These are phyloP conservation scores for Syritta pipiens DNA, from an alignment of 2,888 invertebrate species.

Conservation along the genomic window DNA sequence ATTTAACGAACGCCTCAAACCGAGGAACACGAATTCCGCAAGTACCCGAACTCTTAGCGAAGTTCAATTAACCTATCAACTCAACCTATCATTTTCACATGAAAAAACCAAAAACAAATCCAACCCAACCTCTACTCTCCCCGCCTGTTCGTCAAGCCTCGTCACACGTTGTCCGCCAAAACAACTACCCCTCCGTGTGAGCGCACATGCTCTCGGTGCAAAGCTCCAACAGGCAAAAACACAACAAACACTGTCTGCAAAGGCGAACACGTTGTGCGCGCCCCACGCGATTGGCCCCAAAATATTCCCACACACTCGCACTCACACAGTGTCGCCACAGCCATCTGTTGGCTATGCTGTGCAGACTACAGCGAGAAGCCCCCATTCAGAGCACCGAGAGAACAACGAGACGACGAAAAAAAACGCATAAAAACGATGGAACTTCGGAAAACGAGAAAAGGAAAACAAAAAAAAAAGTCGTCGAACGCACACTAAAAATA, in stretches of 20 bases:
- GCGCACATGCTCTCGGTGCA: conserved; percentile 42
- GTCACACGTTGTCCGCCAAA: conserved; percentile 26
- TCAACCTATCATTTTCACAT: no score
- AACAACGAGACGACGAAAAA: conserved; percentile 9
- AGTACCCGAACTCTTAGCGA: no score
- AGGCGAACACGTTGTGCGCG: conserved; percentile 61
- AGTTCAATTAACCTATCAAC: no score
- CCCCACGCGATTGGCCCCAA: conserved; percentile 51
- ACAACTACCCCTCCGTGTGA: conserved; percentile 37
- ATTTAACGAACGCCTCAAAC: no score
- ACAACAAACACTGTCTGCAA: conserved; percentile 44
- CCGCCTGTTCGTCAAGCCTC: conserved; percentile 4
- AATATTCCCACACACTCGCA: conserved; percentile 38
- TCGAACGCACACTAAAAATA: conserved; percentile 43
- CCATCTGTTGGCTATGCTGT: conserved; percentile 61
- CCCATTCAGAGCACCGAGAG: conserved; percentile 38
- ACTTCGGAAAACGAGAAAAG: conserved; percentile 34
- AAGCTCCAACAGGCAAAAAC: conserved; percentile 18
- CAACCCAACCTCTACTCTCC: conserved; percentile 3
- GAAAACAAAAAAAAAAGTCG: neutral
- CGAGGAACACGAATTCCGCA: no score
- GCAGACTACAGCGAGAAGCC: conserved; percentile 47
- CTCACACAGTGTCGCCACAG: conserved; percentile 5
- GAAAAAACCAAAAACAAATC: no score
- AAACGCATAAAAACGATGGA: conserved; percentile 30